phyloP scores from a whole-genome alignment of 1,140 invertebrate genomes.

The Zaprionus kolodkinae region DNA sequence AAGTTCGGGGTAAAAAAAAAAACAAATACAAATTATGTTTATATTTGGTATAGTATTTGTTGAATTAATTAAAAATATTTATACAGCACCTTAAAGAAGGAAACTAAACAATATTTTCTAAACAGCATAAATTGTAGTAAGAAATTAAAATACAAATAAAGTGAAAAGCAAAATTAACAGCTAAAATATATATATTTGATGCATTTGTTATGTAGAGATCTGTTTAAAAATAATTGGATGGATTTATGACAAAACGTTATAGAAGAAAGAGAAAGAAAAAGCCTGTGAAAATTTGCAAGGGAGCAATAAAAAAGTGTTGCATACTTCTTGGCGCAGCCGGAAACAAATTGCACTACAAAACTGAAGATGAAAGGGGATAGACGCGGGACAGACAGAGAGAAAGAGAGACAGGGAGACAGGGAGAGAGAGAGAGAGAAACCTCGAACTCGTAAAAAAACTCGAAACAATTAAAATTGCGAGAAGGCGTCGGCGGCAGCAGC shows the following conservation, averaged over 20 bases:
- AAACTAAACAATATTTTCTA: background rate
- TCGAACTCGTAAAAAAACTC: slow-evolving; percentile 42
- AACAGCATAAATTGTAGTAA: background rate
- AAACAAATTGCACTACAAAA: slow-evolving; percentile 50
- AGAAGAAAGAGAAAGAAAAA: background rate
- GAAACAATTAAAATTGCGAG: slow-evolving; percentile 71
- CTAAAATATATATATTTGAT: background rate
- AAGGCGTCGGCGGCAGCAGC: slow-evolving; percentile 24
- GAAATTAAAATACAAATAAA: background rate
- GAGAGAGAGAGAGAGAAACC: background rate
- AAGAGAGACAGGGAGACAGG: background rate
- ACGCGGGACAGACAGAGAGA: background rate
- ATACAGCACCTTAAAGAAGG: background rate
- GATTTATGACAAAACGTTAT: slow-evolving; percentile 27
- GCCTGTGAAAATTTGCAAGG: background rate
- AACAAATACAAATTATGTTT: background rate
- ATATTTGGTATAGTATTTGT: background rate
- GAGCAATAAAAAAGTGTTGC: slow-evolving; percentile 25
- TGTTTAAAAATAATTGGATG: slow-evolving; percentile 16
- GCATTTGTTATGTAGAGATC: background rate
- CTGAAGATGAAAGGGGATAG: background rate
- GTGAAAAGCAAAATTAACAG: too few relatives aligned
- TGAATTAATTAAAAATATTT: background rate
- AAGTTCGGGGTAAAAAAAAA: background rate
- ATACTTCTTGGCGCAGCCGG: slow-evolving; percentile 54